Evolutionary conservation across 1,140 invertebrate species (phyloP).

Genomic region (Monochamus saltuarius): DNA sequence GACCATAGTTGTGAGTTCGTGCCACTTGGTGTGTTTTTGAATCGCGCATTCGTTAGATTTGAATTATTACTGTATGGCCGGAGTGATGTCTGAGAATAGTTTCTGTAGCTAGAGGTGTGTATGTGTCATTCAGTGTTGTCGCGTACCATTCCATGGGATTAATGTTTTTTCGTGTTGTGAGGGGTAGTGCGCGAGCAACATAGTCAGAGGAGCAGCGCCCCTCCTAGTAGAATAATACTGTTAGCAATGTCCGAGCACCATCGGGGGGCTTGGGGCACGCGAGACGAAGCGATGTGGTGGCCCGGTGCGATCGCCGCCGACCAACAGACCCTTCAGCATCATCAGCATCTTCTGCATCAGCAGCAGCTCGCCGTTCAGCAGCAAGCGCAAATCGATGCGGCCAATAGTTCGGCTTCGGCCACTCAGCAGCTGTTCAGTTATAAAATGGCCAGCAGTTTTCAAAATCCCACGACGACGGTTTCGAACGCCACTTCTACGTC

Average conservation of each 20-base stretch:
- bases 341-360: conserved; percentile 51
- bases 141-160: neutral
- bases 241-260: conserved; percentile 49
- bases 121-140: conserved; percentile 5
- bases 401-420: conserved; percentile 45
- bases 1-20: too few species aligned
- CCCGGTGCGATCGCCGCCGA: conserved; percentile 54
- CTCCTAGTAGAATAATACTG: conserved; percentile 10
- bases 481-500: conserved; percentile 55
- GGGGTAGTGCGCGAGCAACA: conserved; percentile 11
- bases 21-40: conserved; percentile 15
- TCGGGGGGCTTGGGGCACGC: conserved; percentile 62
- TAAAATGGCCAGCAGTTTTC: conserved; percentile 80
- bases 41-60: conserved; percentile 31
- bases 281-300: conserved; percentile 64
- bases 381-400: conserved; percentile 52
- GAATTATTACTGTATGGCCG: conserved; percentile 21
- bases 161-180: conserved; percentile 11
- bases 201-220: conserved; percentile 7
- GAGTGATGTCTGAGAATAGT: conserved; percentile 21
- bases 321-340: conserved; percentile 52
- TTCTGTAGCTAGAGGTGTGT: neutral
- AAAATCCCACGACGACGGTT: conserved; percentile 63
- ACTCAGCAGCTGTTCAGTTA: conserved; percentile 73
- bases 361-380: conserved; percentile 55